Evolutionary conservation across 1,140 invertebrate species (phyloP).

Genomic region (Phortica variegata): DNA sequence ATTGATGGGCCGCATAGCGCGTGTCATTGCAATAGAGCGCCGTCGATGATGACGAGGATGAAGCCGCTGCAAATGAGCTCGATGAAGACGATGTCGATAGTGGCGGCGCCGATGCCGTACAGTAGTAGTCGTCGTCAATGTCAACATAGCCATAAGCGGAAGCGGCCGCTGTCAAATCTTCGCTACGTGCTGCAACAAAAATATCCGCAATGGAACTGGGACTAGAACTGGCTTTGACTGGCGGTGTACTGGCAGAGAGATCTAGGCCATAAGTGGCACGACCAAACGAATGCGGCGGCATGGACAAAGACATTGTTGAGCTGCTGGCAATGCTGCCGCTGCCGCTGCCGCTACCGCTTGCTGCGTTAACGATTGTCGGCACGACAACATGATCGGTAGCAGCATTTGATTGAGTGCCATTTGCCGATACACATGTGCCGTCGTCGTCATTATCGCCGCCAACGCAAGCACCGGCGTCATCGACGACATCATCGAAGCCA

Average conservation of each 20-base stretch:
- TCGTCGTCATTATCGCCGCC: constrained; percentile 2
- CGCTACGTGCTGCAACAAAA: not conserved
- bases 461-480: not conserved
- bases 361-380: no score
- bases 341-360: no score
- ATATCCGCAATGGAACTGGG: not conserved
- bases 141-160: no score
- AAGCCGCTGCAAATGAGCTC: no score
- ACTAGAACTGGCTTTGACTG: not conserved
- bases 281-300: not conserved
- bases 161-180: not conserved
- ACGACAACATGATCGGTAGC: not conserved
- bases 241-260: not conserved
- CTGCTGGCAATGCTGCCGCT: no score
- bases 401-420: no score
- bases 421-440: constrained; percentile 6
- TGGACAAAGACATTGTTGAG: no score
- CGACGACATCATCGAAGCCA: constrained; percentile 45
- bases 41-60: no score
- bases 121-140: no score
- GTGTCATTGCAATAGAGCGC: no score
- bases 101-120: not conserved
- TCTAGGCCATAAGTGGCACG: not conserved
- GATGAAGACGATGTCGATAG: no score
- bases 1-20: not conserved